A percentile compares a stretch with the other conserved stretches of the same genome.
Evolutionary conservation across 2,888 invertebrate species (phyloP).

Genomic region (Bimastos eiseni): DNA sequence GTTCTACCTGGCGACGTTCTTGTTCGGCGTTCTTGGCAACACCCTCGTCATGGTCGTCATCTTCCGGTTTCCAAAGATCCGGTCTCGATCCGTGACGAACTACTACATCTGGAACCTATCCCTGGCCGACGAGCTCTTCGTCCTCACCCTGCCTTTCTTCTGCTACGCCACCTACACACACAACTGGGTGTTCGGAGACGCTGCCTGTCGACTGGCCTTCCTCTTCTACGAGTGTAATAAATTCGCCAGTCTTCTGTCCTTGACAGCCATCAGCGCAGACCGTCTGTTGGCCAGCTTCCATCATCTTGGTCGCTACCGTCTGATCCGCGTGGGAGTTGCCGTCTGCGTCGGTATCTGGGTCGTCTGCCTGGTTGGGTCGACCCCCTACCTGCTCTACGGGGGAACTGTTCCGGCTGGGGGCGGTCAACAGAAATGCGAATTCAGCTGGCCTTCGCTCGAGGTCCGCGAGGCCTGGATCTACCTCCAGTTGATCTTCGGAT

Average conservation of each 20-base stretch:
- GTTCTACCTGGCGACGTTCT: constrained; percentile 30
- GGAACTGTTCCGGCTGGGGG: not conserved
- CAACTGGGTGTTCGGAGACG: constrained; percentile 39
- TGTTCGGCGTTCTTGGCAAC: constrained; percentile 33
- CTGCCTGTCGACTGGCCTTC: constrained; percentile 37
- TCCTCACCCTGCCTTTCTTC: constrained; percentile 42
- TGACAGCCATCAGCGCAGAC: constrained; percentile 41
- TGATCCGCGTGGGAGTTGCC: constrained; percentile 33
- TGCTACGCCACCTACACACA: constrained; percentile 36
- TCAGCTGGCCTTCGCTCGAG: constrained; percentile 8
- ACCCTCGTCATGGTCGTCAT: constrained; percentile 32
- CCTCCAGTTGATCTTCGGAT: constrained; percentile 24
- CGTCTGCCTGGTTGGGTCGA: constrained; percentile 27
- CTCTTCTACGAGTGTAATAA: constrained; percentile 39
- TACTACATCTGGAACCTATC: constrained; percentile 45
- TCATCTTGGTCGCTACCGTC: constrained; percentile 38
- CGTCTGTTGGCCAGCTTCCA: constrained; percentile 41
- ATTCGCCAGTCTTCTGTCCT: constrained; percentile 39
- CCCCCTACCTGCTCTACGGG: constrained; percentile 19
- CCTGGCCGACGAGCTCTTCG: constrained; percentile 41
- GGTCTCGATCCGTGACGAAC: constrained; percentile 26
- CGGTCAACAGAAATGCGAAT: not conserved
- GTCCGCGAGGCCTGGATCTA: constrained; percentile 24
- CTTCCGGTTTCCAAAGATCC: constrained; percentile 23
- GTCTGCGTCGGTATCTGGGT: constrained; percentile 41